A percentile compares a stretch with the other conserved stretches of the same genome.
phyloP scores from a whole-genome alignment of 1,140 invertebrate genomes.

The Lepidurus couesii region DNA sequence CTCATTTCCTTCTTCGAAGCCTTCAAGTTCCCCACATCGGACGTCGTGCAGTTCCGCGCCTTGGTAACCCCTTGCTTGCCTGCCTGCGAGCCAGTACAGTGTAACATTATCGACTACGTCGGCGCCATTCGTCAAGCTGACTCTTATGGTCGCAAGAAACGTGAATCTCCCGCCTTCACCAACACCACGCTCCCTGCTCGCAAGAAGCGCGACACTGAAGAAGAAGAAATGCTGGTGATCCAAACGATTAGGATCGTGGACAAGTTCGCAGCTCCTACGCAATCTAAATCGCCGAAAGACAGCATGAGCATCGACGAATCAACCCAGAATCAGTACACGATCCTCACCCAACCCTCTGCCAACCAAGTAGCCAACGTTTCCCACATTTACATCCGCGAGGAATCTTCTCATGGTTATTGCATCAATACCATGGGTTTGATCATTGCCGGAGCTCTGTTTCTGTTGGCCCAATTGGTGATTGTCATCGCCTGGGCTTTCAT shows the following conservation, averaged over 20 bases:
- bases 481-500: conserved; percentile 76
- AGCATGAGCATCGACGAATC: conserved; percentile 29
- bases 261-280: conserved; percentile 72
- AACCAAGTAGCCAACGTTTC: conserved; percentile 29
- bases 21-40: conserved; percentile 91
- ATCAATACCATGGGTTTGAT: conserved; percentile 70
- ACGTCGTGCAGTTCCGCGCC: conserved; percentile 88
- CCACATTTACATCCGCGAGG: conserved; percentile 37
- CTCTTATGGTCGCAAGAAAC: conserved; percentile 69
- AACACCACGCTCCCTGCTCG: conserved; percentile 3
- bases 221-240: conserved; percentile 68
- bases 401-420: conserved; percentile 52
- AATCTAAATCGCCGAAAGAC: conserved; percentile 37
- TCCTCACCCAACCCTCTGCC: conserved; percentile 43
- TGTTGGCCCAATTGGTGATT: conserved; percentile 72
- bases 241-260: conserved; percentile 88
- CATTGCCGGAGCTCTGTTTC: conserved; percentile 71
- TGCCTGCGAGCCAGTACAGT: conserved; percentile 81
- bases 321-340: conserved; percentile 26
- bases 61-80: conserved; percentile 89
- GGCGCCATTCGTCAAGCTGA: conserved; percentile 72
- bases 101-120: conserved; percentile 68
- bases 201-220: conserved; percentile 36
- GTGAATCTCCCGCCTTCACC: conserved; percentile 42
- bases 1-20: conserved; percentile 89